These are phyloP conservation scores for Monopis laevigella DNA, from an alignment of 2,888 invertebrate species.

Conservation along the genomic window DNA sequence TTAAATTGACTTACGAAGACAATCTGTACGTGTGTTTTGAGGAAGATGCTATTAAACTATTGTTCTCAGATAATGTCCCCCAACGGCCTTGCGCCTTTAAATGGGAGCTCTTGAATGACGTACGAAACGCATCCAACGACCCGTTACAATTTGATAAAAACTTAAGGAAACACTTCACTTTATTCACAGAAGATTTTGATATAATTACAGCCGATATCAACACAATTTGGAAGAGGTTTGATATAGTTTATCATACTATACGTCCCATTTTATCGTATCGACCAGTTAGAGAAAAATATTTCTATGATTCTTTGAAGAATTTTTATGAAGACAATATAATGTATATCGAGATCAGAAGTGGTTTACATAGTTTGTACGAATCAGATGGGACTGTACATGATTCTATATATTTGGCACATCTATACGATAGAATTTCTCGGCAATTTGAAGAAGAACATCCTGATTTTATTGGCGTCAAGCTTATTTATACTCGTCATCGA, in stretches of 20 bases:
- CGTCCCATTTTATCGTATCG: constrained; percentile 67
- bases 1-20: constrained; percentile 70
- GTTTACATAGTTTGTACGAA: constrained; percentile 69
- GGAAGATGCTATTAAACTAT: constrained; percentile 33
- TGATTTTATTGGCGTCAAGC: constrained; percentile 72
- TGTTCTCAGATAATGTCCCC: constrained; percentile 39
- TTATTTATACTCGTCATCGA: constrained; percentile 64
- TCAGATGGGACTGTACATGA: constrained; percentile 66
- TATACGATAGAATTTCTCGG: constrained; percentile 64
- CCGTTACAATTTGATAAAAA: constrained; percentile 54
- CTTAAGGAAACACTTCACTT: constrained; percentile 61
- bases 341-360: constrained; percentile 74
- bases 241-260: constrained; percentile 56
- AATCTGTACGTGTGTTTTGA: constrained; percentile 66
- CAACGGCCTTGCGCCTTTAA: constrained; percentile 35
- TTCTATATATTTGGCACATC: constrained; percentile 54
- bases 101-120: constrained; percentile 61
- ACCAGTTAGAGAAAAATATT: constrained; percentile 71
- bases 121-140: constrained; percentile 47
- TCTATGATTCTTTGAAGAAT: constrained; percentile 68
- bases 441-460: constrained; percentile 68
- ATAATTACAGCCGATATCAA: constrained; percentile 55
- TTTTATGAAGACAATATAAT: constrained; percentile 75
- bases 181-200: constrained; percentile 51
- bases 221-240: constrained; percentile 69